Evolutionary conservation across 2,113 vertebrate genomes (phyloP).

Genomic region (Hippopotamus amphibius): DNA sequence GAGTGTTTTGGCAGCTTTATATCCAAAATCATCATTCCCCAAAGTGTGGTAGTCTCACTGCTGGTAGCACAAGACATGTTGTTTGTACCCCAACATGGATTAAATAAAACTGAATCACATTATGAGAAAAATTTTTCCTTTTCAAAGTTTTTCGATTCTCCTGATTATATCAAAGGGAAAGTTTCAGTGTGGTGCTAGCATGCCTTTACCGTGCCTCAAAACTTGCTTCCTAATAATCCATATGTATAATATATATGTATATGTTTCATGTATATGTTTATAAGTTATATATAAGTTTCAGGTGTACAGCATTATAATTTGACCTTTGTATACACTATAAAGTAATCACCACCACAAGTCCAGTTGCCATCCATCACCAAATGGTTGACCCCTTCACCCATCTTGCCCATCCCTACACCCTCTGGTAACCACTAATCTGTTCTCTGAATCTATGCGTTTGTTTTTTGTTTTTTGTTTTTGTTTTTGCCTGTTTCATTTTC

Average conservation of each 20-base stretch:
- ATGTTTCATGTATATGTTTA: neutral
- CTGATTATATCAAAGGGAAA: neutral
- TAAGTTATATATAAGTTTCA: neutral
- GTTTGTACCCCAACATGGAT: neutral
- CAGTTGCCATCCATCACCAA: neutral
- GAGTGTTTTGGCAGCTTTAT: neutral
- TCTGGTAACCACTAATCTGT: neutral
- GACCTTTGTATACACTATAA: neutral
- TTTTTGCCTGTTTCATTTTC: too few relatives aligned
- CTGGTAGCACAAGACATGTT: neutral
- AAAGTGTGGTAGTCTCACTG: neutral
- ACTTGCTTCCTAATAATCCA: neutral
- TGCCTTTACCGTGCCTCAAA: neutral
- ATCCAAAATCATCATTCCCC: neutral
- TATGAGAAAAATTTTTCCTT: neutral
- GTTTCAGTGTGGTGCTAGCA: neutral
- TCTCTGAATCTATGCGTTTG: neutral
- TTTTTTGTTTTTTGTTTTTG: neutral
- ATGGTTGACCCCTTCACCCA: neutral
- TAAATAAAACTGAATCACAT: conserved; percentile 3
- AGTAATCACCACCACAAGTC: neutral
- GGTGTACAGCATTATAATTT: neutral
- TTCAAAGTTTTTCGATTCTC: neutral
- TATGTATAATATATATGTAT: neutral
- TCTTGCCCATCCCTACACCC: neutral